Evolutionary conservation across 1,140 invertebrate genomes (phyloP).

Genomic region (Leptestheria dahalacensis): DNA sequence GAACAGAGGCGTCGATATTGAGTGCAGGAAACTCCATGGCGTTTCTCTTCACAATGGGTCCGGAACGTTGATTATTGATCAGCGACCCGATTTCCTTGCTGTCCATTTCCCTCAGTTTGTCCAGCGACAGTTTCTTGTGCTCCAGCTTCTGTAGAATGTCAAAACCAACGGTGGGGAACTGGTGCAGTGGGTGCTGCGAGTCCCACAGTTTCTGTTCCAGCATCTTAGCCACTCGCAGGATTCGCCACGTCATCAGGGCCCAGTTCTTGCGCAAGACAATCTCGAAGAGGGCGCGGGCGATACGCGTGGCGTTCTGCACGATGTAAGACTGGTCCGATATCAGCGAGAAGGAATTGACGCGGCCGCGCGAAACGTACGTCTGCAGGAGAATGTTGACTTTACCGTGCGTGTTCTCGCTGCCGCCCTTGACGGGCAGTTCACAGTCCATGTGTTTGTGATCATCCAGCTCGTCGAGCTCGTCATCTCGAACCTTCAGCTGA

Average conservation of each 20-base stretch:
- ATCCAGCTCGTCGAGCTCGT: slow-evolving; percentile 84
- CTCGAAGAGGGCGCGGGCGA: slow-evolving; percentile 85
- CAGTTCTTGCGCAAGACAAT: slow-evolving; percentile 79
- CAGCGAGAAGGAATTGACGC: slow-evolving; percentile 72
- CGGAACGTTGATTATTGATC: slow-evolving; percentile 60
- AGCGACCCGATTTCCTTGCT: slow-evolving; percentile 66
- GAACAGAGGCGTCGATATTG: slow-evolving; percentile 64
- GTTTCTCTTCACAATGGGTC: slow-evolving; percentile 60
- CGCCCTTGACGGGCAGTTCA: slow-evolving; percentile 55
- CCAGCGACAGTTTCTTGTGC: slow-evolving; percentile 49
- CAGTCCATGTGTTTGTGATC: slow-evolving; percentile 51
- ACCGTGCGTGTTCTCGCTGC: slow-evolving; percentile 75
- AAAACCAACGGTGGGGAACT: slow-evolving; percentile 60
- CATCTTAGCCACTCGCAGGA: slow-evolving; percentile 50
- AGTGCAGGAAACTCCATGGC: slow-evolving; percentile 71
- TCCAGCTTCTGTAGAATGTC: slow-evolving; percentile 76
- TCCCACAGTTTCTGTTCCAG: slow-evolving; percentile 80
- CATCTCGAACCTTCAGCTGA: slow-evolving; percentile 89
- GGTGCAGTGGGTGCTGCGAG: slow-evolving; percentile 66
- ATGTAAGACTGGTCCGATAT: slow-evolving; percentile 87
- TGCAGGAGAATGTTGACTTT: slow-evolving; percentile 97
- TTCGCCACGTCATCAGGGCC: slow-evolving; percentile 65
- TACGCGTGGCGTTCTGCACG: slow-evolving; percentile 75
- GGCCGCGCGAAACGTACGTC: slow-evolving; percentile 64
- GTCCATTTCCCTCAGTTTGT: slow-evolving; percentile 69